Evolutionary conservation across 2,888 invertebrate species (phyloP).

Genomic region (Aquatica leii): DNA sequence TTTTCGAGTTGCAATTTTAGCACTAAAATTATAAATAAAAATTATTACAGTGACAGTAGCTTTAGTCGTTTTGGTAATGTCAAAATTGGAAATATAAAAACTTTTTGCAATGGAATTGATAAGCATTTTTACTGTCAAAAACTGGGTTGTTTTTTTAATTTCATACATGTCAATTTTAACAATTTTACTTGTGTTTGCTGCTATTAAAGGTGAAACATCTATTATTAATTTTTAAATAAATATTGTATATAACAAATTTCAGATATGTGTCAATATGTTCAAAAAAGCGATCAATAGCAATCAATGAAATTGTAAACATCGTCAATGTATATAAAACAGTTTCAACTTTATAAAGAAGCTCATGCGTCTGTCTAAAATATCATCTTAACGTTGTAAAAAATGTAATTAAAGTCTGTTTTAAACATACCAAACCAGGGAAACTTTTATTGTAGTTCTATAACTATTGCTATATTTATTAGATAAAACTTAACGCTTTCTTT

Average conservation of each 20-base stretch:
- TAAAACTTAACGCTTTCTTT: background rate
- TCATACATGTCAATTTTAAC: slow-evolving; percentile 47
- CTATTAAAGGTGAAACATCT: slow-evolving; percentile 46
- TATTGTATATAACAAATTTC: background rate
- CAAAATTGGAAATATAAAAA: slow-evolving; percentile 11
- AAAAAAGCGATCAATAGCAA: no score
- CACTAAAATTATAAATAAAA: no score
- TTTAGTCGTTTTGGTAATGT: slow-evolving; percentile 18
- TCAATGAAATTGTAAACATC: no score
- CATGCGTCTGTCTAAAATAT: no score
- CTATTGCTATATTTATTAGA: no score
- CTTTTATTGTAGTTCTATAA: no score
- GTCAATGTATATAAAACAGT: no score
- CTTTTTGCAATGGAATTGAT: slow-evolving; percentile 25
- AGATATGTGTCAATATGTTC: slow-evolving; percentile 6
- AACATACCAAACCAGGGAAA: no score
- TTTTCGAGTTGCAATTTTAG: no score
- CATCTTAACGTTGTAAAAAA: no score
- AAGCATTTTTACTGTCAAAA: slow-evolving; percentile 45
- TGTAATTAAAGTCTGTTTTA: no score
- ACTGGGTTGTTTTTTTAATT: slow-evolving; percentile 51
- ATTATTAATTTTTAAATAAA: background rate
- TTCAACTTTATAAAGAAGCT: no score
- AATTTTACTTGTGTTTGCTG: slow-evolving; percentile 45
- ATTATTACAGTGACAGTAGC: slow-evolving; percentile 19